Evolutionary conservation across 2,888 invertebrate genomes (phyloP), one percentile per base, ranked within the genome.

Genomic region (Cheiracanthium punctorium): DNA sequence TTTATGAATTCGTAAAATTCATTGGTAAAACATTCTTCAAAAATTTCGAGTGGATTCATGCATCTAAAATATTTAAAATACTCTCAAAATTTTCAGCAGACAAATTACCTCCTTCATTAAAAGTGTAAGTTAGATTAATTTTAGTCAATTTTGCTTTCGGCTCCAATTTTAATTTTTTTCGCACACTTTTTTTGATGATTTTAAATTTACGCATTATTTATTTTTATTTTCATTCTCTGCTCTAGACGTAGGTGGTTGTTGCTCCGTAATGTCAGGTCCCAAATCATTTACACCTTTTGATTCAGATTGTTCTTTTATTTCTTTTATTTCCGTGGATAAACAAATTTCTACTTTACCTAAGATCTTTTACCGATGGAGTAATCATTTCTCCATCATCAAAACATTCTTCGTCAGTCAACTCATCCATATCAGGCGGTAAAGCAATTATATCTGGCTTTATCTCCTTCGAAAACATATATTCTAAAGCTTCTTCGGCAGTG

Each of bases 381-480:
- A 17, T 52, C 52, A 52, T 37, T 37, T 37, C 37, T 7, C 10
- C 37, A 37, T 37, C 37, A 37, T 37, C 37, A 37, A 37, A 37
- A 37, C 37, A 37, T 10, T 37, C 37, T 37, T 37, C 37, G 4
- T 37, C 37, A 37, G 37, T 37, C 10, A 37, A 37, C 37, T 37
- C 37, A 37, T 37, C 37, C 37, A 37, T 10, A 37, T 37, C 37
- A 37, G 37, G 37, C 37, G 37, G n/a, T 37, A 37, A 37, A 37
- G 64, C 4, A 7, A 28, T 64, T 64, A 64, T 64, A 28, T 24
- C 64, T 64, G 10, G 10, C 24, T 64, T 10, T 7, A 28, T 64
- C 29, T 58, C 74, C 58, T 74, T 33, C 20, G 32, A 30, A 58
- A 33, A 58, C 33, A 52, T 58, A 74, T 24, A 74, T 74, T 74